A percentile compares a stretch with the other conserved stretches of the same genome.
These are phyloP conservation scores for Pygoscelis adeliae DNA, from an alignment of 2,113 vertebrate species.

Conservation along the genomic window DNA sequence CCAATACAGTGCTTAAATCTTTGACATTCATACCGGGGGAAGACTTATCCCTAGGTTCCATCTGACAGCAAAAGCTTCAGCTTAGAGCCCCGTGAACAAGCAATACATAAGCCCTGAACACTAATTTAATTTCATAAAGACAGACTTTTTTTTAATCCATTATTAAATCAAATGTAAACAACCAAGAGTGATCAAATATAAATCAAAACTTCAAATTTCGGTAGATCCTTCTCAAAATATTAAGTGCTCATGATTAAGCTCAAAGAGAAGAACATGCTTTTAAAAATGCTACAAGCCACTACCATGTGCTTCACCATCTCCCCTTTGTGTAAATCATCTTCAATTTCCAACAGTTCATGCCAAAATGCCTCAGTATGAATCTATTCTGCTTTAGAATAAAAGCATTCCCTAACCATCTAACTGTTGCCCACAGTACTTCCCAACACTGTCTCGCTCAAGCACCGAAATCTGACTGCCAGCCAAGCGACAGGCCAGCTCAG, in stretches of 20 bases:
- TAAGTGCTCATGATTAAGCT: background rate
- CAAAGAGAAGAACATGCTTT: background rate
- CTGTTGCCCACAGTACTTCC: background rate
- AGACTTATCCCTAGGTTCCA: background rate
- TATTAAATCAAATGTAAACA: background rate
- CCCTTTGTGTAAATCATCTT: background rate
- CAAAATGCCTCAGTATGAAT: background rate
- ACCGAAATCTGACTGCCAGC: too few relatives aligned
- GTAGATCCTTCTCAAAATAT: background rate
- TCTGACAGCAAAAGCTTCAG: background rate
- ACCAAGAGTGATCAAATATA: background rate
- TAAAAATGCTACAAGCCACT: background rate
- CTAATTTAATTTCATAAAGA: background rate
- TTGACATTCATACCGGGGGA: background rate
- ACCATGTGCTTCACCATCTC: background rate
- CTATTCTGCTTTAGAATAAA: background rate
- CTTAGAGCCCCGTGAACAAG: background rate
- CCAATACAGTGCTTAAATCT: slow-evolving; percentile 9
- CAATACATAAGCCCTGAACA: background rate
- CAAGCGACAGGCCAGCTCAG: background rate
- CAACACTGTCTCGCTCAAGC: background rate
- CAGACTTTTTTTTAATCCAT: background rate
- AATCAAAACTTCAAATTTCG: background rate
- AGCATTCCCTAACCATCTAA: background rate
- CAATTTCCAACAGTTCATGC: background rate